A percentile compares a stretch with the other conserved stretches of the same genome.
Conservation (phyloP, 2,888 invertebrate species). For the Trisateles emortualis region DNA sequence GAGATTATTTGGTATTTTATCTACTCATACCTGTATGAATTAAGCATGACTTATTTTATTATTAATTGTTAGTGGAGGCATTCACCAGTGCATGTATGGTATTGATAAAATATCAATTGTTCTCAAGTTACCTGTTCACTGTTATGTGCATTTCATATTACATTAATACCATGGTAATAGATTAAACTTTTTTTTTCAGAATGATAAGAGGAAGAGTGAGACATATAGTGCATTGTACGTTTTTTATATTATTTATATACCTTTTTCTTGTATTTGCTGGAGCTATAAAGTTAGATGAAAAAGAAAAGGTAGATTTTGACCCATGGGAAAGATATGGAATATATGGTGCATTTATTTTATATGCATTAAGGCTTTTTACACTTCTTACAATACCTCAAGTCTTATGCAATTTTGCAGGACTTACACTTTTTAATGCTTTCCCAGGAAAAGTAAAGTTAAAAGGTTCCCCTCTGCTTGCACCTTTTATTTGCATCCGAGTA, state of each 20-base stretch:
- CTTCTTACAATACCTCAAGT: constrained; percentile 96
- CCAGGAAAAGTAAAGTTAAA: constrained; percentile 96
- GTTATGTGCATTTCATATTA: neutral
- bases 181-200: constrained; percentile 64
- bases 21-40: too few species aligned
- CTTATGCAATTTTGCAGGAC: constrained; percentile 94
- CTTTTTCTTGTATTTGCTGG: constrained; percentile 91
- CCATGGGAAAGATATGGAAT: constrained; percentile 95
- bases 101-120: constrained; percentile 11
- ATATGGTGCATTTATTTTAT: constrained; percentile 90
- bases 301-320: constrained; percentile 88
- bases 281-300: constrained; percentile 87
- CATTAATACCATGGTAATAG: neutral
- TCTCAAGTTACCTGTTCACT: neutral
- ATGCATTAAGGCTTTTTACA: constrained; percentile 92
- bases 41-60: too few species aligned
- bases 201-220: constrained; percentile 90
- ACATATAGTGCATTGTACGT: constrained; percentile 93
- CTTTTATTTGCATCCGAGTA: constrained; percentile 97
- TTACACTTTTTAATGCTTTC: constrained; percentile 97
- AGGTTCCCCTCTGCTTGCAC: constrained; percentile 96
- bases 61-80: neutral
- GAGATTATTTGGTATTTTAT: too few species aligned
- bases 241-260: constrained; percentile 91
- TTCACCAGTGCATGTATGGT: neutral